Evolutionary conservation across 2,888 invertebrate species (phyloP), one percentile per base, ranked within the genome.

Genomic region (Zygogramma bicolorata): DNA sequence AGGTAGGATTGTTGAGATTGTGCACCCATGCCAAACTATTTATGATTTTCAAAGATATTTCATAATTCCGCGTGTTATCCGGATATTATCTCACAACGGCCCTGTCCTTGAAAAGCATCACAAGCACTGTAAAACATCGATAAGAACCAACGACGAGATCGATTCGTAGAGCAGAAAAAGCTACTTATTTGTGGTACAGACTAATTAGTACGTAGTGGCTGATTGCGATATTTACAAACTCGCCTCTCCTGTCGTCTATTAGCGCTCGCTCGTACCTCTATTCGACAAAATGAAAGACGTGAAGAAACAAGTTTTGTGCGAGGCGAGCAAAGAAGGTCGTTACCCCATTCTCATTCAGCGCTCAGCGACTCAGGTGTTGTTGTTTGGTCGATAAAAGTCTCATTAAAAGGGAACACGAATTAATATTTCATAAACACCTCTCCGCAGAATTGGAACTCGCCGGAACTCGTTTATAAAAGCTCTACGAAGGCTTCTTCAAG

Each of bases 281-380:
- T 34, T 49, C 31, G 29, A 69, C 58, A 73, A 69, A 65, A 73
- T 62, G 68, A 73, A 68, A 72, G 65, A 68, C 18, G 65, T 66
- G 69, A 66, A 69, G 73, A 38, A 70, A 73, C 73, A 66, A 66
- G 73, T 73, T 69, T 73, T 66, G 65, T 69, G 62, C 65, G 68
- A 73, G 73, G 69, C 69, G 46, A 69, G 38, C 29, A 8, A 10
- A 46, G 57, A 61, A 65, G 73, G 73, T 73, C 73, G 38, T 58
- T 65, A 61, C 69, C 65, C 73, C 34, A 61, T 66, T 38, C 42
- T 65, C 66, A 72, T 72, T 72, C 65, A 53, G 34, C 27, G 22
- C 20, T 61, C 42, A 15, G 20, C 18, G 46, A 38, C 20, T 31
- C 57, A 25, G 38, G 57, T 49, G n/a, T 15, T 25, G 31, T 57